Percentiles rank a stretch among this genome's conserved stretches.
Evolutionary conservation across 2,888 invertebrate species (phyloP).

Genomic region (Stenoptilia bipunctidactyla): DNA sequence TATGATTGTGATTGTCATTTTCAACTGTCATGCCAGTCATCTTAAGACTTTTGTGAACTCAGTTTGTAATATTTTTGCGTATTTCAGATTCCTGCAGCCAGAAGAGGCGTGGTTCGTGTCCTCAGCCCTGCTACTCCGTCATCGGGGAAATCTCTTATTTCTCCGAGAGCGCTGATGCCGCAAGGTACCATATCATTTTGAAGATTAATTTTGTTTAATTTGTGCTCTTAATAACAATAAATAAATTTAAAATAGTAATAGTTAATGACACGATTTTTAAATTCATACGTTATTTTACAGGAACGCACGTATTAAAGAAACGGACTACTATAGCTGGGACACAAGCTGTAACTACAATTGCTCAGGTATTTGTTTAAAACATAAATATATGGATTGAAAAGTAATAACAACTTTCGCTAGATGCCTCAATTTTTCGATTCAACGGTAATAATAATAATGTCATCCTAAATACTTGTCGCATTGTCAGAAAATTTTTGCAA

Average conservation of each 20-base stretch:
- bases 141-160: slow-evolving; percentile 60
- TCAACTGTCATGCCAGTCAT: too few relatives aligned
- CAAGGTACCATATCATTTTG: slow-evolving; percentile 30
- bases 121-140: slow-evolving; percentile 52
- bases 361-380: slow-evolving; percentile 34
- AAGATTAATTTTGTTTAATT: background rate
- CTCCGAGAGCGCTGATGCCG: slow-evolving; percentile 57
- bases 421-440: too few relatives aligned
- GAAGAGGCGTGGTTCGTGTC: slow-evolving; percentile 55
- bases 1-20: too few relatives aligned
- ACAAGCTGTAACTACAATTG: slow-evolving; percentile 32
- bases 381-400: too few relatives aligned
- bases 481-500: too few relatives aligned
- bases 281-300: too few relatives aligned
- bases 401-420: too few relatives aligned
- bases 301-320: slow-evolving; percentile 34
- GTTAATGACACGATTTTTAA: too few relatives aligned
- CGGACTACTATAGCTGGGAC: slow-evolving; percentile 28
- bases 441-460: too few relatives aligned
- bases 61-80: too few relatives aligned
- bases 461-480: too few relatives aligned
- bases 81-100: slow-evolving; percentile 31
- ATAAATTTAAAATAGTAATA: slow-evolving; percentile 5
- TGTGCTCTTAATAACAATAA: background rate
- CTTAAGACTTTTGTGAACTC: too few relatives aligned